A percentile compares a stretch with the other conserved stretches of the same genome.
Conservation (phyloP, 2,888 invertebrate species). For the Pristionchus fissidentatus region DNA sequence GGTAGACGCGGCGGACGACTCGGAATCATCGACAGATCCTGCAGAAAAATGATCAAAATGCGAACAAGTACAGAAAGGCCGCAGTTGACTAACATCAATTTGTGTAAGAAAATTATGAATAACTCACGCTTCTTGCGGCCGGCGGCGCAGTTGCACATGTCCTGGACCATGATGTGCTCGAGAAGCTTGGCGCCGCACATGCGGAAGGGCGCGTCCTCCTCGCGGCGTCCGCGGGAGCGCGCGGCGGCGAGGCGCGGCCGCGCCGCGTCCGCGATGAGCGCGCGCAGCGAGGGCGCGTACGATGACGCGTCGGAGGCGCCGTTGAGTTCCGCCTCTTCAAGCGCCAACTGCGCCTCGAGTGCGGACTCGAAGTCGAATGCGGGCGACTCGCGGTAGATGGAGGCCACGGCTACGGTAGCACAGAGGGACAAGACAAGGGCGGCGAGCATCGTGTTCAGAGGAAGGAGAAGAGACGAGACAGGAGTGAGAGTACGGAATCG, state of each 20-base stretch:
- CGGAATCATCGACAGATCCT: no score
- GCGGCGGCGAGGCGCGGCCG: background rate
- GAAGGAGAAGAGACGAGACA: background rate
- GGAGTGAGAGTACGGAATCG: background rate
- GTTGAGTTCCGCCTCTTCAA: background rate
- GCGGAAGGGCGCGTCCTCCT: background rate
- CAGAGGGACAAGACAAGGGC: background rate
- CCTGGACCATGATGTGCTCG: background rate
- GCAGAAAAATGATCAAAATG: background rate
- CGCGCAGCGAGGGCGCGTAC: no score
- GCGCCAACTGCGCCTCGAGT: background rate
- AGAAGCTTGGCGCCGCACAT: background rate
- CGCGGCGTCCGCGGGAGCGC: background rate
- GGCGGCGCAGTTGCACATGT: background rate
- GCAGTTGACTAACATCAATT: background rate
- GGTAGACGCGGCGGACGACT: background rate
- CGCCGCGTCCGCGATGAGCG: no score
- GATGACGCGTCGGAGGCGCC: background rate
- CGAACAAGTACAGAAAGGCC: background rate
- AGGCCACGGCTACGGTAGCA: background rate
- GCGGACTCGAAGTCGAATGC: no score
- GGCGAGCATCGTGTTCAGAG: background rate
- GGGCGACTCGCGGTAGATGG: background rate
- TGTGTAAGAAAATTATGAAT: background rate
- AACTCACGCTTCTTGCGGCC: conserved; percentile 8